Evolutionary conservation across 2,113 vertebrate species (phyloP).

Genomic region (Gambusia holbrooki): DNA sequence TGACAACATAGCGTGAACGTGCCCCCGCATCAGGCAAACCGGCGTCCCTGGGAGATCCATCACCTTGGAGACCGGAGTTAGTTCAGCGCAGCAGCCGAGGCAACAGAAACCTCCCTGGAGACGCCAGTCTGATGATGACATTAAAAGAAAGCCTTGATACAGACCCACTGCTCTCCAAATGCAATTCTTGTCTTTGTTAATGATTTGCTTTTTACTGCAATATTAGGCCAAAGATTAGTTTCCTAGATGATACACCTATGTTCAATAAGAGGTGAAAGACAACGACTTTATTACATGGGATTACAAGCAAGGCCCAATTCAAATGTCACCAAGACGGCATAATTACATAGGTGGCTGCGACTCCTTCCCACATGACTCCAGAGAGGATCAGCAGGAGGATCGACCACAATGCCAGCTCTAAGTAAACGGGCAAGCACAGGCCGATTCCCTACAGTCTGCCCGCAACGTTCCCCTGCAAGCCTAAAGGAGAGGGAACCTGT

Average conservation of each 20-base stretch:
- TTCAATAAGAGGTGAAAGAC: conserved; percentile 16
- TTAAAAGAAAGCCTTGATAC: conserved; percentile 20
- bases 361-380: conserved; percentile 60
- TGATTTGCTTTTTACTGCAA: neutral
- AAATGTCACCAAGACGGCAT: conserved; percentile 63
- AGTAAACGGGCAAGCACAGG: conserved; percentile 21
- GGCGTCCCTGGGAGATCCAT: conserved; percentile 48
- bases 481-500: neutral
- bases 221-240: neutral
- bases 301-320: conserved; percentile 50
- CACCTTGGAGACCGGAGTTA: conserved; percentile 60
- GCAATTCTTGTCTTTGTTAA: neutral
- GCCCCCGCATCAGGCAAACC: conserved; percentile 29
- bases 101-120: conserved; percentile 41
- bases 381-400: conserved; percentile 57
- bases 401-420: conserved; percentile 46
- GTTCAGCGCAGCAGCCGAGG: conserved; percentile 36
- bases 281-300: conserved; percentile 21
- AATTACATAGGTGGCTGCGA: conserved; percentile 65
- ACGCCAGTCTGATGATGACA: conserved; percentile 11
- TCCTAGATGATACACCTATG: conserved; percentile 13
- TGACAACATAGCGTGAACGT: conserved; percentile 47
- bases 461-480: conserved; percentile 18
- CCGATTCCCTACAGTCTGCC: conserved; percentile 25
- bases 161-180: conserved; percentile 8